phyloP scores from a whole-genome alignment of 2,888 invertebrate species.

The Patella depressa region DNA sequence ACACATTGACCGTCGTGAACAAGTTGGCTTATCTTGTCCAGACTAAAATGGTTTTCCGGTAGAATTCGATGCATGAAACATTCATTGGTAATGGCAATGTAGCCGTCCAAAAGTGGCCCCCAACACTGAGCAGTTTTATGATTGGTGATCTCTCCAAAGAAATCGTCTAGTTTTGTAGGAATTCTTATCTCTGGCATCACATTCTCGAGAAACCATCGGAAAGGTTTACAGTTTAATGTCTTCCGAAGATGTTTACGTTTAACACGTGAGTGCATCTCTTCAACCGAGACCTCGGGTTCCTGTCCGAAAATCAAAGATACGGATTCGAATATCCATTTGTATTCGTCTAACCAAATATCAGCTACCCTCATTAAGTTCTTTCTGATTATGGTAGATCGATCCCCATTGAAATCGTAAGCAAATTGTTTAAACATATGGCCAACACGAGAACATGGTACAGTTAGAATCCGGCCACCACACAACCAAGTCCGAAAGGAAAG shows the following conservation, averaged over 20 bases:
- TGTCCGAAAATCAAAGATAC: neutral
- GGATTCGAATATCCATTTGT: slow-evolving; percentile 27
- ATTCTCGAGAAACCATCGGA: slow-evolving; percentile 96
- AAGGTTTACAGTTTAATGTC: slow-evolving; percentile 89
- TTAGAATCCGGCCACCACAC: slow-evolving; percentile 45
- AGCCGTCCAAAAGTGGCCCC: slow-evolving; percentile 37
- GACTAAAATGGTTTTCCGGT: slow-evolving; percentile 48
- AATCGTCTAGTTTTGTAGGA: slow-evolving; percentile 41
- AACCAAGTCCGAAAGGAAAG: slow-evolving; percentile 85
- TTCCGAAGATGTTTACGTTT: slow-evolving; percentile 81
- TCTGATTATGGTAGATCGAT: slow-evolving; percentile 11
- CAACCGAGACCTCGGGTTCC: slow-evolving; percentile 32
- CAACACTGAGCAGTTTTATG: slow-evolving; percentile 43
- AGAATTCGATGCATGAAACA: slow-evolving; percentile 49
- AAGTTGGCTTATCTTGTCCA: slow-evolving; percentile 39
- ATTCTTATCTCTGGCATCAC: slow-evolving; percentile 85
- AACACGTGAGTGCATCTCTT: slow-evolving; percentile 36
- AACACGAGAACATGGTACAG: slow-evolving; percentile 44
- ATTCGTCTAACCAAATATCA: slow-evolving; percentile 34
- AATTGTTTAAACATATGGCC: slow-evolving; percentile 41
- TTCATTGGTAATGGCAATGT: slow-evolving; percentile 47
- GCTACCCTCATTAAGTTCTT: slow-evolving; percentile 31
- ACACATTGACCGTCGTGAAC: slow-evolving; percentile 27
- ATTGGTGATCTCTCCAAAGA: slow-evolving; percentile 48
- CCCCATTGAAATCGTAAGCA: slow-evolving; percentile 25